Base-by-base conservation (phyloP, 2,113 vertebrate species). In the Hydropotes inermis region DNA sequence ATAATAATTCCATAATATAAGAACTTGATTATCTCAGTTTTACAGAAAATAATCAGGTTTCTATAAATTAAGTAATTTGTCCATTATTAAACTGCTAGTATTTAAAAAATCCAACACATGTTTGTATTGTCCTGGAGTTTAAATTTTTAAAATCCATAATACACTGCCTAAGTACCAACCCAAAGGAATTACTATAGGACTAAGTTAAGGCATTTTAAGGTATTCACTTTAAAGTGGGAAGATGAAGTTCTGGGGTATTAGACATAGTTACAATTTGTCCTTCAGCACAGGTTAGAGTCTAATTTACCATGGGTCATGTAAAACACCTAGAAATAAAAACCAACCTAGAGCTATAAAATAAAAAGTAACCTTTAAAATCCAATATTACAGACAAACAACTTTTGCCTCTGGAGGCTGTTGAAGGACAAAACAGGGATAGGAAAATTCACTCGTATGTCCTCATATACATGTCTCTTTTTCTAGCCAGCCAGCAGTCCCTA, bases 291-390 rank as follows among this genome's bases (percentile, higher is more conserved):
- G 94, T 96, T 96, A 97, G 82, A 92, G 67, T 92, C 88, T 97
- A 97, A 98, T 98, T 98, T 97, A 96, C 95, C 76, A 95, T n/a
- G 93, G 97, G 96, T 97, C 97, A 97, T 98, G 94, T 97, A 96
- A 98, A 97, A 95, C 97, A 97, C 60, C 96, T 97, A 54, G 79
- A 94, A 97, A 78, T 98, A 96, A 98, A 98, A 98, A 97, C 86
- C 86, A 93, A 94, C 67, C 83, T 95, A 74, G 6, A 95, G 88
- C 88, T 93, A 97, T 97, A 97, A 98, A 98, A 94, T 97, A 96
- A 97, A 97, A 97, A 94, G 47, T 98, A 95, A 97, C 98, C 97
- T 98, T 98, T 97, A 98, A 97, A 98, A 97, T 97, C 88, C 86
- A 97, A 93, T 97, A 97, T 89, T 91, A 95, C 92, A 97, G 97